A percentile compares a stretch with the other conserved stretches of the same genome.
These are phyloP conservation scores for Daubentonia madagascariensis DNA, from an alignment of 2,113 vertebrate species.

Conservation along the genomic window DNA sequence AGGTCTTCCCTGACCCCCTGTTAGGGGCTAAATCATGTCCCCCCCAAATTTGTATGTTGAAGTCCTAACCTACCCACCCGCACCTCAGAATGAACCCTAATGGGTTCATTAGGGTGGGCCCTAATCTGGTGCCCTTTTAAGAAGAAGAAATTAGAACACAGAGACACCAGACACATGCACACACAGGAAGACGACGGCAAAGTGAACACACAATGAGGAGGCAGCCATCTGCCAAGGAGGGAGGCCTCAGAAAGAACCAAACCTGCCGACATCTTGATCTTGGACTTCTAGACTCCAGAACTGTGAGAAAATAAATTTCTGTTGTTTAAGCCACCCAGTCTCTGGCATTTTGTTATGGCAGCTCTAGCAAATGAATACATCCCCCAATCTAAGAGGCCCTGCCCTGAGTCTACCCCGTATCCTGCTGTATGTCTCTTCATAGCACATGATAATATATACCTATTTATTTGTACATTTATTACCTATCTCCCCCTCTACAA, in stretches of 20 bases:
- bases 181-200: neutral
- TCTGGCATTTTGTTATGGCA: neutral
- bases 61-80: neutral
- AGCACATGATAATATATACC: neutral
- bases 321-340: neutral
- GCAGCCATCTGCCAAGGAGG: neutral
- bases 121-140: neutral
- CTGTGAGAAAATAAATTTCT: neutral
- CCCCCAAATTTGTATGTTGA: neutral
- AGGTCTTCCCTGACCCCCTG: neutral
- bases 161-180: too few relatives aligned
- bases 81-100: neutral
- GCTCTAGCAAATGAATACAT: too few relatives aligned
- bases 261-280: neutral
- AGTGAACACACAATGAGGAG: neutral
- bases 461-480: neutral
- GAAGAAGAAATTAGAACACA: neutral
- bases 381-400: neutral
- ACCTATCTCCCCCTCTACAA: too few relatives aligned
- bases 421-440: neutral
- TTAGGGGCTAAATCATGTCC: neutral
- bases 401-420: rapidly evolving
- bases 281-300: neutral
- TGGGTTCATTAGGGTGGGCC: neutral
- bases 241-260: neutral